Evolutionary conservation across 2,797 vertebrate species (phyloP).

Genomic region (Miichthys miiuy): DNA sequence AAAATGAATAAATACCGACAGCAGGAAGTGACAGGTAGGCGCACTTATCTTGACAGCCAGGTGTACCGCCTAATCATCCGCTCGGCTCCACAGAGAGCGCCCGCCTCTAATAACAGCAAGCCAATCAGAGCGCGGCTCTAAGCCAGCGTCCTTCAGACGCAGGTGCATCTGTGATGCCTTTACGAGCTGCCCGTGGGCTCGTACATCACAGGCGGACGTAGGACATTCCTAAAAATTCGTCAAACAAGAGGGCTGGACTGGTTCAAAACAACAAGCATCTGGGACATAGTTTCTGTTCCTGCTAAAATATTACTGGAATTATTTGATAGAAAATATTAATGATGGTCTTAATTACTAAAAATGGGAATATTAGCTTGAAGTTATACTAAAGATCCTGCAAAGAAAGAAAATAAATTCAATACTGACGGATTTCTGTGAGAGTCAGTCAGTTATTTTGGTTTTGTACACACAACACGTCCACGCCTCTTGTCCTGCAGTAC

Average conservation of each 20-base stretch:
- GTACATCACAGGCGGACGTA: neutral
- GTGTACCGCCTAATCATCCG: constrained; percentile 66
- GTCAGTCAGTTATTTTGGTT: too few relatives aligned
- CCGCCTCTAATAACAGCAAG: constrained; percentile 51
- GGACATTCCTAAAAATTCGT: neutral
- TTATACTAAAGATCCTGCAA: too few relatives aligned
- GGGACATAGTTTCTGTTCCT: neutral
- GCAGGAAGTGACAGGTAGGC: constrained; percentile 83
- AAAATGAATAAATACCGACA: constrained; percentile 68
- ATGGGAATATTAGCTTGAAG: too few relatives aligned
- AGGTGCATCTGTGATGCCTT: constrained; percentile 74
- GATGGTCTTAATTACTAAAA: too few relatives aligned
- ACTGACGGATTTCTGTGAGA: too few relatives aligned
- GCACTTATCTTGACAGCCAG: constrained; percentile 70
- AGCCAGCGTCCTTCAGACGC: constrained; percentile 63
- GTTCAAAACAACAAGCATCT: neutral
- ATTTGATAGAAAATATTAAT: neutral
- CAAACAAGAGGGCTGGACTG: too few relatives aligned
- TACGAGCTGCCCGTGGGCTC: neutral
- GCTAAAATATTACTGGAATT: neutral
- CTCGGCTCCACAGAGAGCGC: neutral
- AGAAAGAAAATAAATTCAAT: too few relatives aligned
- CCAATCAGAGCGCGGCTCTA: constrained; percentile 66
- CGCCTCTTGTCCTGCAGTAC: too few relatives aligned
- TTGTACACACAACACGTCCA: too few relatives aligned